Evolutionary conservation across 2,113 vertebrate genomes (phyloP).

Genomic region (Bos taurus): DNA sequence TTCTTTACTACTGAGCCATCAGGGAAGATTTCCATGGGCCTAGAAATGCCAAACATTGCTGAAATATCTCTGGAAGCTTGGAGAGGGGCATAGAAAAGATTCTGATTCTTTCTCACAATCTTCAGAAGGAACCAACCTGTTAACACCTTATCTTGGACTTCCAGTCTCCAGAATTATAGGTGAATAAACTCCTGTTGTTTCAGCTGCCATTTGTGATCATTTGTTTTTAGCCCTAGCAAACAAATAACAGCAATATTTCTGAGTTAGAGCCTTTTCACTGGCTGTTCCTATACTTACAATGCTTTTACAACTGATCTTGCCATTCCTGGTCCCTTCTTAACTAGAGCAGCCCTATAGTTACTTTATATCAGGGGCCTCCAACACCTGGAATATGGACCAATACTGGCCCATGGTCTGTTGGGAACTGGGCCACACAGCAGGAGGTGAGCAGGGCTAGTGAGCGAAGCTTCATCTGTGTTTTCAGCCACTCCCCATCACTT

Average conservation of each 20-base stretch:
- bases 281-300: neutral
- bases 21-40: neutral
- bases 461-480: neutral
- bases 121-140: neutral
- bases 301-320: neutral
- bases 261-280: neutral
- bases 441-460: neutral
- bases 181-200: neutral
- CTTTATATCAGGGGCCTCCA: neutral
- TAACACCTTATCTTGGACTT: neutral
- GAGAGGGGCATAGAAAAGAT: neutral
- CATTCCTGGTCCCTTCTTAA: neutral
- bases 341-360: neutral
- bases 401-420: neutral
- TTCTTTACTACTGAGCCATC: neutral
- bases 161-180: neutral
- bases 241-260: neutral
- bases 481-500: neutral
- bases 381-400: neutral
- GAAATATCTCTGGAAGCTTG: neutral
- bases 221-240: neutral
- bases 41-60: neutral
- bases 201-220: neutral
- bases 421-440: neutral
- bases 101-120: neutral